A percentile compares a stretch with the other conserved stretches of the same genome.
Evolutionary conservation across 2,888 invertebrate species (phyloP).

Genomic region (Candidula unifasciata): DNA sequence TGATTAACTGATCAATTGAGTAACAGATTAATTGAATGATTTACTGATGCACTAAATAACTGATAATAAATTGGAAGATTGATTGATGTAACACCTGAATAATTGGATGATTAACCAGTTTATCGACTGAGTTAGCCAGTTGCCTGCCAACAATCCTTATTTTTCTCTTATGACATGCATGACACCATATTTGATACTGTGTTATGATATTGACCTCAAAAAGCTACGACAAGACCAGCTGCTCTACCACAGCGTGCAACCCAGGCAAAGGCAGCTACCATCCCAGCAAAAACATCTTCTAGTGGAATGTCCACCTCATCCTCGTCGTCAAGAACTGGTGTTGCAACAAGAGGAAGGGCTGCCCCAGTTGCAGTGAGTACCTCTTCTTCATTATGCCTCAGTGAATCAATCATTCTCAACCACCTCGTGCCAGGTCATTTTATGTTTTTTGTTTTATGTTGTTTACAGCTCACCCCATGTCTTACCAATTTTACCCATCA

Average conservation of each 20-base stretch:
- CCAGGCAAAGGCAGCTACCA: not conserved
- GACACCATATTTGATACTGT: not conserved
- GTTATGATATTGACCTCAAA: not conserved
- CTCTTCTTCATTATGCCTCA: not conserved
- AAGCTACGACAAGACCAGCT: not conserved
- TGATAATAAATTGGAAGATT: no score
- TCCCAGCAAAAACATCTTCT: slow-evolving; percentile 2
- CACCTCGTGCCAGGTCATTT: no score
- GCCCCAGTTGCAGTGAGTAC: slow-evolving; percentile 20
- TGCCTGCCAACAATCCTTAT: not conserved
- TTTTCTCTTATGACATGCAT: not conserved
- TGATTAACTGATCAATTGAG: not conserved
- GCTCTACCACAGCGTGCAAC: not conserved
- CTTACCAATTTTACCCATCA: no score
- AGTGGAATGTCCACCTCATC: not conserved
- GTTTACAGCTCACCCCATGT: no score
- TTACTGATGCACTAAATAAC: no score
- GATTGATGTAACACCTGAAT: no score
- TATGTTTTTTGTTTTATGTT: no score
- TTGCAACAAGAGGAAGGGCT: slow-evolving; percentile 30
- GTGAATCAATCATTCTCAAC: no score
- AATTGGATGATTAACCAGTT: no score
- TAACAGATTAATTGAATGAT: not conserved
- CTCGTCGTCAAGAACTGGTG: not conserved
- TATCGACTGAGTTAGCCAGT: not conserved